Evolutionary conservation across 2,797 vertebrate species (phyloP).

Genomic region (Leucoraja ocellata): DNA sequence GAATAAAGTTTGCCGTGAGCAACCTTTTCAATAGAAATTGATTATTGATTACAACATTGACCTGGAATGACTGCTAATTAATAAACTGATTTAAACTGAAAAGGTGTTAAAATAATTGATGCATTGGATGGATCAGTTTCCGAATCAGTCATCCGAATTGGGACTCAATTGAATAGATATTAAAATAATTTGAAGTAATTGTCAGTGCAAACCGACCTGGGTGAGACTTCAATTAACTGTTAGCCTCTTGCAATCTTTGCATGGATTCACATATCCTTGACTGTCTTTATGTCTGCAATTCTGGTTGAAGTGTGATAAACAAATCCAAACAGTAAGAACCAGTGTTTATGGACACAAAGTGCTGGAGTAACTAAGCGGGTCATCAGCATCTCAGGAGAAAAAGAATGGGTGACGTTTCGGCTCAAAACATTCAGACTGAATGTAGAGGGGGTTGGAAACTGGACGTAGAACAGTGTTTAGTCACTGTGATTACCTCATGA

Average conservation of each 20-base stretch:
- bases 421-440: no score
- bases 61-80: neutral
- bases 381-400: no score
- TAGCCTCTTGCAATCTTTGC: neutral
- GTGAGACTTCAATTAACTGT: neutral
- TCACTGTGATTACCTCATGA: neutral
- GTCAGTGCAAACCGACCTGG: neutral
- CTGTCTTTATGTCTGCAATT: neutral
- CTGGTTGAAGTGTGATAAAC: neutral
- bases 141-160: neutral
- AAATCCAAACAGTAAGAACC: neutral
- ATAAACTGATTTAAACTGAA: slow-evolving; percentile 7
- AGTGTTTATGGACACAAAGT: neutral
- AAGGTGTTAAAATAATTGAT: neutral
- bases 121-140: neutral
- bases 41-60: neutral
- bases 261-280: neutral
- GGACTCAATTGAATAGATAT: neutral
- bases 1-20: neutral
- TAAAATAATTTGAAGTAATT: slow-evolving; percentile 3
- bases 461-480: neutral
- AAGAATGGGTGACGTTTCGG: no score
- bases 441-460: no score
- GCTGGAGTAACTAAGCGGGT: no score
- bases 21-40: neutral